Percentiles rank a stretch among this genome's conserved stretches.
Conservation (phyloP, 2,113 vertebrate genomes). For the Lonchura striata region DNA sequence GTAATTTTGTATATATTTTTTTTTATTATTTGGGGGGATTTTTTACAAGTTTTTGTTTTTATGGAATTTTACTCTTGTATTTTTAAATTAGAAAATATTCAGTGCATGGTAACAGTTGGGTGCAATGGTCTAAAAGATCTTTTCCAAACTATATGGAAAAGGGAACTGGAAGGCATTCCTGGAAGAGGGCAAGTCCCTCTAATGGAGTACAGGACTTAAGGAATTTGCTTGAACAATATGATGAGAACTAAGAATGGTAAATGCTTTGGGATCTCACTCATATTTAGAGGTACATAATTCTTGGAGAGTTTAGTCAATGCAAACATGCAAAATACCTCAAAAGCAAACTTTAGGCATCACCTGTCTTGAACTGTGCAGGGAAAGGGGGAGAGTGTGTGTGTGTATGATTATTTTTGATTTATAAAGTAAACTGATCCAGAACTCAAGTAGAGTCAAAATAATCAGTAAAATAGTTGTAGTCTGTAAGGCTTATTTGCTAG, state of each 20-base stretch:
- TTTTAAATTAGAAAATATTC: background rate
- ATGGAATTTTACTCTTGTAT: background rate
- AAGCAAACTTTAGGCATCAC: background rate
- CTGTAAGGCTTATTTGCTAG: background rate
- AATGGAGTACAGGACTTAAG: background rate
- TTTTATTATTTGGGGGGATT: background rate
- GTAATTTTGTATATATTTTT: background rate
- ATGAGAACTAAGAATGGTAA: background rate
- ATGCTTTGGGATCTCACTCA: background rate
- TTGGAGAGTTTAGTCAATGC: background rate
- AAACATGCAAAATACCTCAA: background rate
- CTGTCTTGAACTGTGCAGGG: background rate
- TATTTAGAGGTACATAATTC: background rate
- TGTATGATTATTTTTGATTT: background rate
- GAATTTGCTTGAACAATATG: background rate
- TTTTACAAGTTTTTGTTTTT: background rate
- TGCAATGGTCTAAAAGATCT: background rate
- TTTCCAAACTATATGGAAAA: background rate
- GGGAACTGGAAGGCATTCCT: background rate
- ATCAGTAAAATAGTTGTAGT: background rate
- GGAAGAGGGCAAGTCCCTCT: background rate
- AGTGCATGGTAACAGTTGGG: background rate
- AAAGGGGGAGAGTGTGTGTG: accelerated
- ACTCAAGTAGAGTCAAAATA: background rate
- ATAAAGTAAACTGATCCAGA: background rate